Percentiles rank a stretch among this genome's conserved stretches.
Evolutionary conservation across 1,140 invertebrate genomes (phyloP).

Genomic region (Ceratoteleas bidentatus): DNA sequence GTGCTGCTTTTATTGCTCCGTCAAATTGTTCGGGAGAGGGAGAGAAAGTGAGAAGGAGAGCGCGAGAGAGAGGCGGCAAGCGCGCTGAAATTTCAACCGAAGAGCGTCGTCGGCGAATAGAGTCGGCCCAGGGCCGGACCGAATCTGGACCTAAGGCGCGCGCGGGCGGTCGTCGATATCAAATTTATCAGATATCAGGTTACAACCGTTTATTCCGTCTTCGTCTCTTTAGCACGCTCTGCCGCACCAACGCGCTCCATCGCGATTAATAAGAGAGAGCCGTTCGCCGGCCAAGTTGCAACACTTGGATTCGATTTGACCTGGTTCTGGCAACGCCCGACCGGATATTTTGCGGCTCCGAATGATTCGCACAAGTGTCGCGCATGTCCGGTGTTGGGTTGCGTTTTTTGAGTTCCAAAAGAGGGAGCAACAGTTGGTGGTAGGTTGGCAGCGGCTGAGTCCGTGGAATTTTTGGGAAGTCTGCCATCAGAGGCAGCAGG

Average conservation of each 20-base stretch:
- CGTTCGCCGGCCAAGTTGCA: slow-evolving; percentile 28
- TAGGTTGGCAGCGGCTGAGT: too few relatives aligned
- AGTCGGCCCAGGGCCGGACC: slow-evolving; percentile 22
- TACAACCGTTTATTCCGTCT: slow-evolving; percentile 66
- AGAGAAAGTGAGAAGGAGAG: too few relatives aligned
- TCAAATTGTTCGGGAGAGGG: slow-evolving; percentile 34
- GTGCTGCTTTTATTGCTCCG: slow-evolving; percentile 24
- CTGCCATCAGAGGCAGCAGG: too few relatives aligned
- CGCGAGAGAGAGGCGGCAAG: slow-evolving; percentile 23
- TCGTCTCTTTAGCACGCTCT: slow-evolving; percentile 68
- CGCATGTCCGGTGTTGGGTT: slow-evolving; percentile 16
- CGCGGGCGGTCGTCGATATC: slow-evolving; percentile 76
- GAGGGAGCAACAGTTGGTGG: too few relatives aligned
- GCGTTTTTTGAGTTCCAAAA: too few relatives aligned
- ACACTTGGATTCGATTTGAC: slow-evolving; percentile 66
- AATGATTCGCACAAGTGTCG: slow-evolving; percentile 55
- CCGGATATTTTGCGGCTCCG: slow-evolving; percentile 22
- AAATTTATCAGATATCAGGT: slow-evolving; percentile 78
- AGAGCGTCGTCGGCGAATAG: slow-evolving; percentile 43
- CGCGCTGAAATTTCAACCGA: slow-evolving; percentile 76
- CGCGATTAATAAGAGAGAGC: slow-evolving; percentile 52
- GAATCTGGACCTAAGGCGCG: slow-evolving; percentile 55
- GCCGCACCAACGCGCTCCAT: slow-evolving; percentile 71
- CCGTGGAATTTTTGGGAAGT: too few relatives aligned
- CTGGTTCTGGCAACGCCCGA: slow-evolving; percentile 55